A percentile compares a stretch with the other conserved stretches of the same genome.
These are phyloP conservation scores for Ormia ochracea DNA, from an alignment of 2,888 invertebrate genomes.

Conservation along the genomic window DNA sequence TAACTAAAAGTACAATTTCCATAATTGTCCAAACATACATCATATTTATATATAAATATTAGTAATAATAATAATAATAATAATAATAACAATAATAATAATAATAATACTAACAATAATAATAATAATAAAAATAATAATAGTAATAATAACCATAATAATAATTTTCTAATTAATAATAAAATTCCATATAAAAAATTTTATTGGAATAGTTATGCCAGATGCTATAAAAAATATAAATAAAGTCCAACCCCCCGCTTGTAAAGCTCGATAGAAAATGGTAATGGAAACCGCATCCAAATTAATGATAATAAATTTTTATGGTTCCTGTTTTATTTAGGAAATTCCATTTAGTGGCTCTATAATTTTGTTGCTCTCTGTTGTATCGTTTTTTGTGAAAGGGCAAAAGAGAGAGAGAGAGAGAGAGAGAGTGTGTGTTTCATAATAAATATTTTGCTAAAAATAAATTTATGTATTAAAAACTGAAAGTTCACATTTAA, in stretches of 20 bases:
- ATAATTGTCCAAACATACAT: background rate
- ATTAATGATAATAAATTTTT: background rate
- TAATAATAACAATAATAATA: too few relatives aligned
- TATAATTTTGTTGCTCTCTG: background rate
- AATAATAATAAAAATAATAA: too few relatives aligned
- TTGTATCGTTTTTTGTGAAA: background rate
- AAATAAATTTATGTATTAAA: too few relatives aligned
- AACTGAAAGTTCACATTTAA: too few relatives aligned
- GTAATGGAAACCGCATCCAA: background rate
- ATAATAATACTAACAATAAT: too few relatives aligned
- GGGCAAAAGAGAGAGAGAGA: background rate
- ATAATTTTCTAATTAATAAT: background rate
- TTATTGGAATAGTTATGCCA: constrained; percentile 34
- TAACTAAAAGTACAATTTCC: background rate
- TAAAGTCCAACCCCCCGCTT: background rate
- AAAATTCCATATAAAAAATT: background rate
- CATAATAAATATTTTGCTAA: too few relatives aligned
- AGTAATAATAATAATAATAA: too few relatives aligned
- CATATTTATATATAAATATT: too few relatives aligned
- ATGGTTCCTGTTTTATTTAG: background rate
- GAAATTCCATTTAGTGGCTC: constrained; percentile 4
- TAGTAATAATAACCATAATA: too few relatives aligned
- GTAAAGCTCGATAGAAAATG: background rate
- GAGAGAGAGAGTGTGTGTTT: too few relatives aligned
- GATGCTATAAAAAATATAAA: constrained; percentile 8